Percentiles rank a stretch among this genome's conserved stretches.
phyloP scores from a whole-genome alignment of 2,888 invertebrate genomes.

The Seladonia tumulorum region DNA sequence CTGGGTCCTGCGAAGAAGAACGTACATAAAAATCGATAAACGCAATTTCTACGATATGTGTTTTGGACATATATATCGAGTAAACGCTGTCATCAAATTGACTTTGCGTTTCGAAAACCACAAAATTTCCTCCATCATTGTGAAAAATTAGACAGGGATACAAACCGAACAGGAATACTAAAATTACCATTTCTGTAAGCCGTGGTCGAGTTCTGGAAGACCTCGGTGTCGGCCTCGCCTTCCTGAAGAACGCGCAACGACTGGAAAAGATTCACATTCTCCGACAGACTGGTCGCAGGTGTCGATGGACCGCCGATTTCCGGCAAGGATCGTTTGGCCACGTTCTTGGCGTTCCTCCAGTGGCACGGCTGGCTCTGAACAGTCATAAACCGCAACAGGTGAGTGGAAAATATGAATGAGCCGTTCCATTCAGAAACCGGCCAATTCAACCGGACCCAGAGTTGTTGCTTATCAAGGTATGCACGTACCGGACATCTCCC shows the following conservation, averaged over 20 bases:
- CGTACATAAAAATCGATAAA: background rate
- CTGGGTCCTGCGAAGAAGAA: constrained; percentile 63
- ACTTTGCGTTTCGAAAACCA: too few species aligned
- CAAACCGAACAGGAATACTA: background rate
- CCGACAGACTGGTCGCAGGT: constrained; percentile 87
- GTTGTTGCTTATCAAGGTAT: background rate
- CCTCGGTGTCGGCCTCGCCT: constrained; percentile 90
- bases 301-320: constrained; percentile 84
- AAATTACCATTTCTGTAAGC: constrained; percentile 76
- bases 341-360: constrained; percentile 95
- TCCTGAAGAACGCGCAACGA: constrained; percentile 94
- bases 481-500: constrained; percentile 94
- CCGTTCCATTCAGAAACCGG: background rate
- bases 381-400: constrained; percentile 25
- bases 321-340: constrained; percentile 90
- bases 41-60: background rate
- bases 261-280: constrained; percentile 96
- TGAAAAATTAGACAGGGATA: background rate
- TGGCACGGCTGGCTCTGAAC: constrained; percentile 95
- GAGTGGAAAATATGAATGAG: background rate
- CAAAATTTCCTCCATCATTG: background rate
- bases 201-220: constrained; percentile 81
- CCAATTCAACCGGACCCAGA: background rate
- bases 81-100: too few species aligned
- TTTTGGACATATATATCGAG: too few species aligned